These are phyloP conservation scores for Cryptophagus acutangulus DNA, from an alignment of 2,888 invertebrate species.

Conservation along the genomic window DNA sequence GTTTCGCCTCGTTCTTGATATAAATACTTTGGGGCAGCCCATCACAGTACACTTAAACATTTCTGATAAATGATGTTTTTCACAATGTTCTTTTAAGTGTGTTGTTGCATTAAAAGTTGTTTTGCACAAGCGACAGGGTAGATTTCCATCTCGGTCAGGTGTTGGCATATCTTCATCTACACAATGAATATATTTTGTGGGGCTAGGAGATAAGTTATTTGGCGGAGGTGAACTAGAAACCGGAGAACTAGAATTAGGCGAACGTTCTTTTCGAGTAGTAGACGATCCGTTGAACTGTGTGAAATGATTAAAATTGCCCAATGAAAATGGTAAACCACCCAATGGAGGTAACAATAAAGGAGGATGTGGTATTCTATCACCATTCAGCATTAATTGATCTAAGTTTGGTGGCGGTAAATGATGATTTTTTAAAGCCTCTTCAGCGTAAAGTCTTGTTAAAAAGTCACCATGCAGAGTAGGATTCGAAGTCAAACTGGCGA, in stretches of 20 bases:
- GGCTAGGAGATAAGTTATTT: conserved; percentile 40
- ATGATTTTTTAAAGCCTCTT: conserved; percentile 55
- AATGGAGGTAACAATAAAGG: conserved; percentile 58
- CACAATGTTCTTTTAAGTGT: conserved; percentile 68
- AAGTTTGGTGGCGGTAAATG: conserved; percentile 48
- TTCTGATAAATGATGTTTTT: conserved; percentile 61
- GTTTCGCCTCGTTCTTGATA: conserved; percentile 72
- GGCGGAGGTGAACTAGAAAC: conserved; percentile 51
- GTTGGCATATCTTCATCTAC: conserved; percentile 64
- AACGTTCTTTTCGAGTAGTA: conserved; percentile 43
- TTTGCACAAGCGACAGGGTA: conserved; percentile 67
- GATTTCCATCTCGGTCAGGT: conserved; percentile 61
- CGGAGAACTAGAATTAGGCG: conserved; percentile 54
- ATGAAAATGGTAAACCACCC: conserved; percentile 53
- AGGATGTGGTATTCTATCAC: conserved; percentile 53
- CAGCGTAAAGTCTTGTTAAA: conserved; percentile 71
- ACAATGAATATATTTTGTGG: conserved; percentile 52
- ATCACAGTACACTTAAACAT: conserved; percentile 71
- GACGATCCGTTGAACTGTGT: conserved; percentile 48
- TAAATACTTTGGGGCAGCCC: conserved; percentile 74
- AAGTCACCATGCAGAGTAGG: conserved; percentile 73
- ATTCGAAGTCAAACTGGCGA: conserved; percentile 55
- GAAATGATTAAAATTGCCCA: conserved; percentile 45
- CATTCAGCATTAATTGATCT: conserved; percentile 50
- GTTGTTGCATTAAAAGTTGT: conserved; percentile 59